These are phyloP conservation scores for Pempheris klunzingeri DNA, from an alignment of 2,797 vertebrate genomes.

Conservation along the genomic window DNA sequence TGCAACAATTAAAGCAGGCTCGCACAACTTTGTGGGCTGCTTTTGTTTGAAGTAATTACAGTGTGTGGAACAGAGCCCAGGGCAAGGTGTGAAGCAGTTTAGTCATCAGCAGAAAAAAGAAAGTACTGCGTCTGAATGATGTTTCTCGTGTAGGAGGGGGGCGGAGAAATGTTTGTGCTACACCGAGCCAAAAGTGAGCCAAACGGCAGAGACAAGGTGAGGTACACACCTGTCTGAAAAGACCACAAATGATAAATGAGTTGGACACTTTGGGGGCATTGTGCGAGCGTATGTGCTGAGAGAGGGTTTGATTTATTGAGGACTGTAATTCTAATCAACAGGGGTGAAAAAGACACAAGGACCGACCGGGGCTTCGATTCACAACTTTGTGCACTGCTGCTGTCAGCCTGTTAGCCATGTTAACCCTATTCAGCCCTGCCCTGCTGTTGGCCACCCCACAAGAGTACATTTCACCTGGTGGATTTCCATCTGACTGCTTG, in stretches of 20 bases:
- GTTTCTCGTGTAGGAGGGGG: background rate
- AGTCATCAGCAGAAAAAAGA: conserved; percentile 42
- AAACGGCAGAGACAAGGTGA: conserved; percentile 41
- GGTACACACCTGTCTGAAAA: conserved; percentile 51
- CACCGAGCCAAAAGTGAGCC: conserved; percentile 36
- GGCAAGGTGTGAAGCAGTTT: conserved; percentile 52
- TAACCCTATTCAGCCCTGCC: background rate
- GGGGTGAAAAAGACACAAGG: background rate
- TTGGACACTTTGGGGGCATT: background rate
- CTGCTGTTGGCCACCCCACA: background rate
- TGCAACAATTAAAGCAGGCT: conserved; percentile 47
- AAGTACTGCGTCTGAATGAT: conserved; percentile 22
- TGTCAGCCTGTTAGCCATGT: background rate
- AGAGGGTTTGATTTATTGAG: conserved; percentile 6
- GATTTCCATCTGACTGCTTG: background rate
- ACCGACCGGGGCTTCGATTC: too few species aligned
- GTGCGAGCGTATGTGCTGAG: conserved; percentile 9
- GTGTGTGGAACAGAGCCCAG: conserved; percentile 27
- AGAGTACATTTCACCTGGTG: background rate
- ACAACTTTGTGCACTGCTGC: background rate
- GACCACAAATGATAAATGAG: conserved; percentile 12
- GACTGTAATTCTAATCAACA: background rate
- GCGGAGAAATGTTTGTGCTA: background rate
- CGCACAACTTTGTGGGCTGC: conserved; percentile 20
- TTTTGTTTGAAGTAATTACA: conserved; percentile 62